Base-by-base conservation (phyloP, 1,140 invertebrate genomes). In the Nixonia krombeini region DNA sequence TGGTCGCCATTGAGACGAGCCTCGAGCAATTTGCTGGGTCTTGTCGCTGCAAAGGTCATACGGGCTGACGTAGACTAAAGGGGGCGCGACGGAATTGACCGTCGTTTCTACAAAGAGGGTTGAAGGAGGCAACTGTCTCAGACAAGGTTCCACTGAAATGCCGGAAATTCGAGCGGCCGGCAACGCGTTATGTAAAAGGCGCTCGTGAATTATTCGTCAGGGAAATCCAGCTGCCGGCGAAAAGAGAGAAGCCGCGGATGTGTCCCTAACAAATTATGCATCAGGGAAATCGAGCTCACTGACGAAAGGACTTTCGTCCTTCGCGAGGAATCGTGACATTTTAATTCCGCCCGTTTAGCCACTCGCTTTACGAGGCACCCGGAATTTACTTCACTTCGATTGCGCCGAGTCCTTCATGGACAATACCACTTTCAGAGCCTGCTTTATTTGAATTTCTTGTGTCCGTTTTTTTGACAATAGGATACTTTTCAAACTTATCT, bases 131-230 rank as follows among this genome's bases (percentile, higher is more conserved):
- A 18, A 50, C 18, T 46, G 29, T 8, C 23, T 35, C 41, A 53
- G 52, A 52, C 42, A 49, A 41, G 56, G 50, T 55, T 37, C 40
- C 56, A 33, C 46, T 33, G 44, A 64, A 69, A 57, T 33, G 62
- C 57, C 58, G 66, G 58, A 69, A 69, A 69, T 69, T 63, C 40
- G 37, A 69, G 66, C 59, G 57, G n/a, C 31, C 25, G 35, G 47
- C 1, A 28, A 37, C 38, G 66, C 59, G 66, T 69, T 69, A 69
- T 69, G 66, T 59, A 59, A 69, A 63, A 69, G 58, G 51, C 50
- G 51, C 59, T 59, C 57, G 63, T 72, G 50, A 72, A 72, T 72
- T 67, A 72, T 72, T 72, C 69, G 58, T 67, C 45, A 59, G 63
- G 55, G 62, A 72, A 67, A 67, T 67, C 50, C 62, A 63, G 62